Evolutionary conservation across 2,888 invertebrate species (phyloP).

Genomic region (Stegophylla sp.): DNA sequence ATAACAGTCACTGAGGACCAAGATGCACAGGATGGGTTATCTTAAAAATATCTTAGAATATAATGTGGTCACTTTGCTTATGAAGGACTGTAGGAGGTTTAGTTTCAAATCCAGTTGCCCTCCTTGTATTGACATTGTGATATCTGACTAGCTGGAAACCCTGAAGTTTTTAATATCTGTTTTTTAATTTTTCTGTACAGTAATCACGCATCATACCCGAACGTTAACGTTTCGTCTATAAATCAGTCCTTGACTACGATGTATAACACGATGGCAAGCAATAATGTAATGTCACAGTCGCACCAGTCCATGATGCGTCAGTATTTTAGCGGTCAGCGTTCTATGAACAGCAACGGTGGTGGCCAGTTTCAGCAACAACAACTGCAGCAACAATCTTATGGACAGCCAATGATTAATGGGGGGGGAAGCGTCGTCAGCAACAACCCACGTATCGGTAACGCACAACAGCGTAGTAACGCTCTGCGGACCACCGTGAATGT

Average conservation of each 20-base stretch:
- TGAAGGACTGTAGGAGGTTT: no score
- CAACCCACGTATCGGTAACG: conserved; percentile 11
- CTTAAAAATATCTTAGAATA: no score
- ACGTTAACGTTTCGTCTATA: background rate
- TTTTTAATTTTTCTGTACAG: background rate
- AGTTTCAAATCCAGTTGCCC: no score
- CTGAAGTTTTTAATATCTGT: no score
- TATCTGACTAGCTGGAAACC: no score
- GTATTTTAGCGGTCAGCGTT: conserved; percentile 2
- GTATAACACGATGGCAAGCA: conserved; percentile 17
- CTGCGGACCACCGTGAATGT: background rate
- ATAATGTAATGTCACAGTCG: background rate
- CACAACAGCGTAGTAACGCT: conserved; percentile 47
- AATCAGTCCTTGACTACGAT: conserved; percentile 7
- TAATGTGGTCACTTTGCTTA: no score
- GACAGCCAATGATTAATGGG: background rate
- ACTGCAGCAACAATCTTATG: conserved; percentile 16
- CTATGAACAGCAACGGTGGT: background rate
- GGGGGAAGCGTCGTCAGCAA: background rate
- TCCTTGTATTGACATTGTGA: no score
- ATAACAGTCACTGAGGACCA: no score
- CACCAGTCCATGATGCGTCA: conserved; percentile 23
- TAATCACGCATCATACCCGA: conserved; percentile 13
- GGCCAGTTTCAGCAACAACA: conserved; percentile 30
- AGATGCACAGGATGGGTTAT: no score